Base-by-base conservation (phyloP, 1,140 invertebrate species). In the Cotesia typhae region DNA sequence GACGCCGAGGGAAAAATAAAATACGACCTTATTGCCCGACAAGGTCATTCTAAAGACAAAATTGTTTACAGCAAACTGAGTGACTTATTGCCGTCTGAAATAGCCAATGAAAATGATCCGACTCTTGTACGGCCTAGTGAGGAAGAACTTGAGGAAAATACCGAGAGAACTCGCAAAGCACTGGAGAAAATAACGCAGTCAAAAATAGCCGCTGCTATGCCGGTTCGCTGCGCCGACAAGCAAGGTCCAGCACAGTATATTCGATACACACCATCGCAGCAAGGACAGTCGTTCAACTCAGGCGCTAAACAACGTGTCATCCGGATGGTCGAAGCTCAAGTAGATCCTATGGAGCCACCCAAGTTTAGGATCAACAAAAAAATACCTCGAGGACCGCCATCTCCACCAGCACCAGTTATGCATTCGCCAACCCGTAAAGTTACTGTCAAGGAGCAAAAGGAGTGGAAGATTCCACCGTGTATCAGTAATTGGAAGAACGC, bases 401-500 rank as follows among this genome's bases (percentile, higher is more conserved):
- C 98, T 4, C 98, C 98, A 0, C 98, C 98, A 17, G 97, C 98
- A 2, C 94, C 94, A 14, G 96, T 99, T 1, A 91, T 99, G 87
- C 98, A 99, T 88, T 99, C 97, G 0, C 98, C 98, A 0, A 98
- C 98, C 0, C 90, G 98, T 71, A 96, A 99, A 85, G 95, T 98
- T 0, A 98, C 98, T 4, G 97, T 98, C 0, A 98, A 99, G 85
- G 98, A 99, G 84, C 98, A 99, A 83, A 94, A 98, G 75, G 98
- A 99, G 86, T 99, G 98, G 98, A 99, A 99, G 88, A 99, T 99
- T 78, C 98, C 98, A 14, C 98, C 98, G 0, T 99, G 98, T 82
- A 98, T 99, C 75, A 98, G 96, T 10, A 99, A 99, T 82, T 99
- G 98, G 98, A 99, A 99, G 87, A 99, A 99, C 84, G 95, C 97